A percentile compares a stretch with the other conserved stretches of the same genome.
These are phyloP conservation scores for Caenorhabditis sulstoni DNA, from an alignment of 2,888 invertebrate genomes.

Conservation along the genomic window DNA sequence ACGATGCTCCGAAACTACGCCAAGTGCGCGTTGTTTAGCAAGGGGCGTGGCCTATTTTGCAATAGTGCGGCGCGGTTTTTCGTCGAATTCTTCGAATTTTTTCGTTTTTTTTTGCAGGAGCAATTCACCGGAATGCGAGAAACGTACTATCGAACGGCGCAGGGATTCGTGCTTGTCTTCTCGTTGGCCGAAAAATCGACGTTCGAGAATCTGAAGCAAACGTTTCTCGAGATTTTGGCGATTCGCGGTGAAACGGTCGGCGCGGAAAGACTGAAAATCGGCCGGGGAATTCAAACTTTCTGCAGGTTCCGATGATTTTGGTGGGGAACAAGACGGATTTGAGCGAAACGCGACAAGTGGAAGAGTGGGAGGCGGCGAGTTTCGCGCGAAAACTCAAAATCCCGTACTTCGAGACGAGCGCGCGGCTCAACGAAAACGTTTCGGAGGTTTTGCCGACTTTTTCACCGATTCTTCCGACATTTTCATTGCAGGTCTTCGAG, in stretches of 20 bases:
- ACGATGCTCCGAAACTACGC: no score
- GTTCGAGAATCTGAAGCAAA: conserved; percentile 97
- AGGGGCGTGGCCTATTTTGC: no score
- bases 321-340: conserved; percentile 99
- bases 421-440: conserved; percentile 99
- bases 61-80: no score
- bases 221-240: conserved; percentile 26
- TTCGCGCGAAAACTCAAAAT: conserved; percentile 83
- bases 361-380: conserved; percentile 88
- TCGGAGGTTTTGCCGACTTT: conserved; percentile 86
- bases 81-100: neutral
- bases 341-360: conserved; percentile 97
- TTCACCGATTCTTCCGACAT: no score
- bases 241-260: conserved; percentile 36
- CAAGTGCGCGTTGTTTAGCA: no score
- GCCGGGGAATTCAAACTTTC: no score
- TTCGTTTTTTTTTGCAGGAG: conserved; percentile 83
- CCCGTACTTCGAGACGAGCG: conserved; percentile 99
- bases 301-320: conserved; percentile 91
- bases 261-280: no score
- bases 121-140: conserved; percentile 99
- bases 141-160: conserved; percentile 99
- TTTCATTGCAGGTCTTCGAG: conserved; percentile 39
- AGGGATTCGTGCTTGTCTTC: conserved; percentile 98
- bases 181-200: conserved; percentile 99